Conservation (phyloP, 2,888 invertebrate genomes). For the Orthosia cruda region DNA sequence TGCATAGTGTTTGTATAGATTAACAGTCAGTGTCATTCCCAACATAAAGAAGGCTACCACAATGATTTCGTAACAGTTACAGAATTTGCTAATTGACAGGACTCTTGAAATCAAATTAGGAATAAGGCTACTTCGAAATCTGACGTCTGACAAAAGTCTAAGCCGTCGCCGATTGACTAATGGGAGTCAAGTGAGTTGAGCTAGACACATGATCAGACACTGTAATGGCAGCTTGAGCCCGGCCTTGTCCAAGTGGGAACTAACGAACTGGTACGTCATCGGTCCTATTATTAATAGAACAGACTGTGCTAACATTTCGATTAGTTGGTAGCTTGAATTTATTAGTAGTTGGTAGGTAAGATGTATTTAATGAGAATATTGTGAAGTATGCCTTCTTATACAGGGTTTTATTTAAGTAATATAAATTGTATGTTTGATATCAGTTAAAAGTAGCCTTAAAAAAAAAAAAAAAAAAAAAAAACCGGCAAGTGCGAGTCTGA, state of each 20-base stretch:
- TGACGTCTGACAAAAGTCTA: constrained; percentile 30
- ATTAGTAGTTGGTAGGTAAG: neutral
- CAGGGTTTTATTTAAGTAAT: no score
- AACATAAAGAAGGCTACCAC: neutral
- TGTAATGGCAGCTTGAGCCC: constrained; percentile 40
- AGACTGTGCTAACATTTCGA: neutral
- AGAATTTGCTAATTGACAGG: constrained; percentile 1
- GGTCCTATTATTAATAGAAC: neutral
- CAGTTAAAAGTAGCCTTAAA: no score
- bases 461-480: no score
- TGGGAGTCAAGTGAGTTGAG: constrained; percentile 47
- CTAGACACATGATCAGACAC: constrained; percentile 55
- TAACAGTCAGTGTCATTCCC: no score
- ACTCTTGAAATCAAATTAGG: constrained; percentile 36
- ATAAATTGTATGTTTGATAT: no score
- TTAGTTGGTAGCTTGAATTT: neutral
- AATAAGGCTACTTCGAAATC: constrained; percentile 20
- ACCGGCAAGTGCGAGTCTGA: no score
- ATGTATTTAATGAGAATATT: no score
- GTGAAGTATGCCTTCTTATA: no score
- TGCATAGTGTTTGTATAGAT: no score
- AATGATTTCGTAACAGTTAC: neutral
- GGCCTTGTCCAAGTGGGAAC: constrained; percentile 33
- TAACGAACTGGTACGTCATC: constrained; percentile 36
- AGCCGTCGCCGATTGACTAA: constrained; percentile 33